These are phyloP conservation scores for Drosophila falleni DNA, from an alignment of 2,888 invertebrate species.

Conservation along the genomic window DNA sequence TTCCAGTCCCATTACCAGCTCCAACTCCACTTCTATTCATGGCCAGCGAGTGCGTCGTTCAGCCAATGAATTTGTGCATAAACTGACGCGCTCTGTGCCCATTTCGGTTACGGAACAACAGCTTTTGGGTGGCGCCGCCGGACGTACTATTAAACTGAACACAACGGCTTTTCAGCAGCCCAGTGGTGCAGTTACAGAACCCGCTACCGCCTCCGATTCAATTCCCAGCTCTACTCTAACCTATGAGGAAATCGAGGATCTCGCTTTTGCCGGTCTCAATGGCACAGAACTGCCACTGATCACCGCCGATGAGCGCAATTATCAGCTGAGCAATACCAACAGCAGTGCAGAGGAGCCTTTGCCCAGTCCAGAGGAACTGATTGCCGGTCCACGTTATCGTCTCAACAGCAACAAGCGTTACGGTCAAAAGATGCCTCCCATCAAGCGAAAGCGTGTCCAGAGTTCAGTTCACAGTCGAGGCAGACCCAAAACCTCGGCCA, in stretches of 20 bases:
- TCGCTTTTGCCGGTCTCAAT: slow-evolving; percentile 84
- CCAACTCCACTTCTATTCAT: slow-evolving; percentile 2
- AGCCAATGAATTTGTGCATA: slow-evolving; percentile 79
- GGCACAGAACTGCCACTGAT: slow-evolving; percentile 71
- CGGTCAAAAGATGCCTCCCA: slow-evolving; percentile 48
- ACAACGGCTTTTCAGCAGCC: slow-evolving; percentile 80
- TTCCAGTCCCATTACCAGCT: neutral
- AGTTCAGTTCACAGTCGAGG: slow-evolving; percentile 39
- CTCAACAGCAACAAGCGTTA: slow-evolving; percentile 66
- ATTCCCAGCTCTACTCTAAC: slow-evolving; percentile 35
- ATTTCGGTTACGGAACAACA: slow-evolving; percentile 69
- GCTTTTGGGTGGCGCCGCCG: slow-evolving; percentile 58
- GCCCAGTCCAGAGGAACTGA: slow-evolving; percentile 83
- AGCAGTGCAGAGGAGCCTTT: slow-evolving; percentile 73
- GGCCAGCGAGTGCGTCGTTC: slow-evolving; percentile 63
- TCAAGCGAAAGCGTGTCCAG: slow-evolving; percentile 80
- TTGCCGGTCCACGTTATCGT: slow-evolving; percentile 80
- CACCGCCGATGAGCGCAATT: slow-evolving; percentile 43
- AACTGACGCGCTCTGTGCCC: slow-evolving; percentile 80
- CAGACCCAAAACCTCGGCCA: slow-evolving; percentile 79
- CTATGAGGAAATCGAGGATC: slow-evolving; percentile 81
- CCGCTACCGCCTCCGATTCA: slow-evolving; percentile 12
- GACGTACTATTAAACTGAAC: slow-evolving; percentile 76
- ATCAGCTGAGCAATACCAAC: slow-evolving; percentile 39
- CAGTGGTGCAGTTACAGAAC: slow-evolving; percentile 29